Evolutionary conservation across 2,797 vertebrate genomes (phyloP).

Genomic region (Prunella strophiata): DNA sequence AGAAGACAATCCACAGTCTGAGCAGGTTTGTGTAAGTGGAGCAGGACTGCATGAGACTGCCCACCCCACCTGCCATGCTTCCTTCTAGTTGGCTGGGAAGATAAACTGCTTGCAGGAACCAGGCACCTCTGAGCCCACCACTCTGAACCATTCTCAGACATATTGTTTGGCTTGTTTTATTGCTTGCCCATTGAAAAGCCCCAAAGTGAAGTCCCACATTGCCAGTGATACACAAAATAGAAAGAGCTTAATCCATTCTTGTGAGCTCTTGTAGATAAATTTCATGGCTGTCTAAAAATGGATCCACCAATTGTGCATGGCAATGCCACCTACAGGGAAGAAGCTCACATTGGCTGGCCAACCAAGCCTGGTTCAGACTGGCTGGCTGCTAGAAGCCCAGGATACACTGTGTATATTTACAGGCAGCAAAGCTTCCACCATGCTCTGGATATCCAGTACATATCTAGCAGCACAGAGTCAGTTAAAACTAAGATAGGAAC

Average conservation of each 20-base stretch:
- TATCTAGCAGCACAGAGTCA: neutral
- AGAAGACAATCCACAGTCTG: neutral
- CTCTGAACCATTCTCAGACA: neutral
- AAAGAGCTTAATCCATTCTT: neutral
- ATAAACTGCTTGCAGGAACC: neutral
- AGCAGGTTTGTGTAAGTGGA: neutral
- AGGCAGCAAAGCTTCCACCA: neutral
- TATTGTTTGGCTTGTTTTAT: neutral
- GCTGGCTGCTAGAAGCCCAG: neutral
- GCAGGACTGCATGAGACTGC: neutral
- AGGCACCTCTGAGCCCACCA: neutral
- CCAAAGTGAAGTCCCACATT: neutral
- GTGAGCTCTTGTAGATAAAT: neutral
- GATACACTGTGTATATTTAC: neutral
- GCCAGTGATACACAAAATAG: neutral
- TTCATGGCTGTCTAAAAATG: neutral
- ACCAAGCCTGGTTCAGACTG: neutral
- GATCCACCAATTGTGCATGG: neutral
- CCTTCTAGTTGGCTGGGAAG: neutral
- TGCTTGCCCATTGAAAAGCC: neutral
- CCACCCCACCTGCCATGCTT: neutral
- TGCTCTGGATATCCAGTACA: neutral
- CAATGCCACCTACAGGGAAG: neutral
- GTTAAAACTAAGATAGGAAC: neutral
- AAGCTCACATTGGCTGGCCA: neutral